Base-by-base conservation (phyloP, 2,113 vertebrate species). In the Perognathus longimembris region DNA sequence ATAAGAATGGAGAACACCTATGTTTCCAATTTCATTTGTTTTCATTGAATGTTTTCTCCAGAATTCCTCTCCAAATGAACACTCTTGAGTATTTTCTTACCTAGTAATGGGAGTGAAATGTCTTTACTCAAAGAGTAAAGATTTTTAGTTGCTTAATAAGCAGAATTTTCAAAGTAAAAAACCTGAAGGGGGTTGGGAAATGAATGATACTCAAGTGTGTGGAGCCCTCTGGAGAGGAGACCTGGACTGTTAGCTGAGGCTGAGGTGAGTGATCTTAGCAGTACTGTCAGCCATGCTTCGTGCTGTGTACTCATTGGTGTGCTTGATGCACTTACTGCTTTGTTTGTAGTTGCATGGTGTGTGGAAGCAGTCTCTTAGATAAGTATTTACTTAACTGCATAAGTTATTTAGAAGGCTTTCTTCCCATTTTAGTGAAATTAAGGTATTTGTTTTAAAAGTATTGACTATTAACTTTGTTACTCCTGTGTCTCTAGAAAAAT, bases 41-140 rank as follows among this genome's bases (percentile, higher is more conserved):
- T 85, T 89, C 12, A 20, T 89, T 80, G 79, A 92, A 61, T 90
- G 82, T 96, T 88, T 88, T 70, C 90, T 96, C 88, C 69, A 83
- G 96, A 97, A 96, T 78, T 93, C 96, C 96, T 97, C 97, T 98
- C 95, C 96, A 97, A 93, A 93, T 85, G 89, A 94, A 73, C 94
- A 24, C 95, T 93, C 96, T 92, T 96, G 96, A 96, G 97, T 96
- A 90, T 96, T 97, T 96, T 81, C 75, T 95, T 93, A 81, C 59
- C 79, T 97, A 69, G 42, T 92, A 82, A 85, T 90, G 78, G 70
- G 92, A 84, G 10, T 95, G 57, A 96, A 85, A 94, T 96, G 87
- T 96, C 95, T 97, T 96, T 96, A 81, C 89, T 96, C 64, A 59
- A 30, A 70, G 78, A 94, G 86, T 95, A 89, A 89, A 95, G 77